Conservation (phyloP, 2,888 invertebrate genomes). For the Brachycybe producta region DNA sequence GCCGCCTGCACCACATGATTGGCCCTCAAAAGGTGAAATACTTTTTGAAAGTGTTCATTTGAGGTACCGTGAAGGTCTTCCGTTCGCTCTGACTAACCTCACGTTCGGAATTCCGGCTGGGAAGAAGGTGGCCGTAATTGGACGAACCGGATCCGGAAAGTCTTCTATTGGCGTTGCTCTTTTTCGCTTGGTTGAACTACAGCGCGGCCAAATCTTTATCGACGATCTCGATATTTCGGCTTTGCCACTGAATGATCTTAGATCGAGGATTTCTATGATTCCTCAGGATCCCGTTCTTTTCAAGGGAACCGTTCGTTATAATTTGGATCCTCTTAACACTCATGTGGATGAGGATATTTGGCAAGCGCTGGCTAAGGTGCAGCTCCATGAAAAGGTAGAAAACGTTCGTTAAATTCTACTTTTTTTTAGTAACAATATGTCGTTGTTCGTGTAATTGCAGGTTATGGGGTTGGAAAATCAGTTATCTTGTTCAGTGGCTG, state of each 20-base stretch:
- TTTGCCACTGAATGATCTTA: slow-evolving; percentile 39
- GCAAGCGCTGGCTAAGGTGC: slow-evolving; percentile 32
- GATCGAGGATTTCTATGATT: slow-evolving; percentile 41
- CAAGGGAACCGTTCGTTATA: slow-evolving; percentile 44
- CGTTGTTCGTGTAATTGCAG: slow-evolving; percentile 15
- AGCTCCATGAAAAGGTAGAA: slow-evolving; percentile 35
- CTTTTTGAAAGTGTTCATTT: slow-evolving; percentile 41
- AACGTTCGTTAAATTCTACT: slow-evolving; percentile 21
- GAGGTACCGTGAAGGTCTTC: slow-evolving; percentile 37
- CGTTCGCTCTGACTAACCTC: slow-evolving; percentile 42
- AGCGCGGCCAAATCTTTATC: slow-evolving; percentile 40
- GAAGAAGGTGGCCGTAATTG: slow-evolving; percentile 37
- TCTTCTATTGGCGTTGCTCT: slow-evolving; percentile 14
- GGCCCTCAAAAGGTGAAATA: slow-evolving; percentile 42
- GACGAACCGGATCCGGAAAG: slow-evolving; percentile 14
- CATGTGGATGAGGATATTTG: slow-evolving; percentile 31
- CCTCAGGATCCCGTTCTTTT: slow-evolving; percentile 52
- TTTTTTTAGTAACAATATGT: background rate
- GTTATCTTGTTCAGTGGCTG: slow-evolving; percentile 40
- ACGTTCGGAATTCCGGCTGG: slow-evolving; percentile 41
- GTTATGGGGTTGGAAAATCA: slow-evolving; percentile 25
- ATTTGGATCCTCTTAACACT: slow-evolving; percentile 32
- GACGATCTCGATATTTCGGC: slow-evolving; percentile 41
- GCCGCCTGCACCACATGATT: slow-evolving; percentile 33
- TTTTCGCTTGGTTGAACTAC: slow-evolving; percentile 39